Percentiles rank a stretch among this genome's conserved stretches.
Evolutionary conservation across 2,113 vertebrate genomes (phyloP).

Genomic region (Ophiodon elongatus): DNA sequence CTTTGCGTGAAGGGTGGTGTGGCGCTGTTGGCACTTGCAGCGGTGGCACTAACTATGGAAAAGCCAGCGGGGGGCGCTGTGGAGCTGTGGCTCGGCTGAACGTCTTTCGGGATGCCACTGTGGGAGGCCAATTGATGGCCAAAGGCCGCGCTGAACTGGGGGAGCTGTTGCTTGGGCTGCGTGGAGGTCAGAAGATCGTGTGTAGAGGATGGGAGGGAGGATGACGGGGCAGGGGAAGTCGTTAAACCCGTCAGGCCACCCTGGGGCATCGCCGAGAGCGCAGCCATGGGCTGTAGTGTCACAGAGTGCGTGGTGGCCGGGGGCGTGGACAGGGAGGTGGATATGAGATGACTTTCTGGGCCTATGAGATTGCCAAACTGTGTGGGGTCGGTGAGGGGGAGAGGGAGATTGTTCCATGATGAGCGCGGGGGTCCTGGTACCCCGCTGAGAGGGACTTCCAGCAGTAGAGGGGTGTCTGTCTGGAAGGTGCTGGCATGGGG

Average conservation of each 20-base stretch:
- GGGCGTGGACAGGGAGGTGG: constrained; percentile 97
- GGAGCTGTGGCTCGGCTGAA: constrained; percentile 99
- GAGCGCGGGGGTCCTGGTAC: constrained; percentile 90
- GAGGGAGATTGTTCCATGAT: constrained; percentile 94
- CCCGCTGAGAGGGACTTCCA: constrained; percentile 94
- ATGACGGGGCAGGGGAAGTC: constrained; percentile 82
- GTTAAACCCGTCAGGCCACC: constrained; percentile 87
- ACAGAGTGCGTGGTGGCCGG: constrained; percentile 93
- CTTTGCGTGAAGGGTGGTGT: constrained; percentile 91
- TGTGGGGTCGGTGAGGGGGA: constrained; percentile 91
- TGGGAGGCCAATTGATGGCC: constrained; percentile 98
- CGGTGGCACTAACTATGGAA: constrained; percentile 92
- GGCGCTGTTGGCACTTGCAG: constrained; percentile 94
- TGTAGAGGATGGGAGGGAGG: constrained; percentile 72
- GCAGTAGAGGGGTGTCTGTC: constrained; percentile 92
- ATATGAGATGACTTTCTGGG: constrained; percentile 95
- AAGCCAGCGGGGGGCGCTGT: constrained; percentile 97
- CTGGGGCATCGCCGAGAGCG: constrained; percentile 93
- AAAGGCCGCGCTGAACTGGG: constrained; percentile 98
- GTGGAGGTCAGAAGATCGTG: constrained; percentile 90
- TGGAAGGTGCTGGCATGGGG: constrained; percentile 92
- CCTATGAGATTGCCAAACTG: constrained; percentile 94
- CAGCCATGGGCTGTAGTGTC: constrained; percentile 94
- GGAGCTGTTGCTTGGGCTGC: constrained; percentile 96
- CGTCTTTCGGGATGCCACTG: constrained; percentile 99